Conservation (phyloP, 2,797 vertebrate species). For the Hipposideros larvatus region DNA sequence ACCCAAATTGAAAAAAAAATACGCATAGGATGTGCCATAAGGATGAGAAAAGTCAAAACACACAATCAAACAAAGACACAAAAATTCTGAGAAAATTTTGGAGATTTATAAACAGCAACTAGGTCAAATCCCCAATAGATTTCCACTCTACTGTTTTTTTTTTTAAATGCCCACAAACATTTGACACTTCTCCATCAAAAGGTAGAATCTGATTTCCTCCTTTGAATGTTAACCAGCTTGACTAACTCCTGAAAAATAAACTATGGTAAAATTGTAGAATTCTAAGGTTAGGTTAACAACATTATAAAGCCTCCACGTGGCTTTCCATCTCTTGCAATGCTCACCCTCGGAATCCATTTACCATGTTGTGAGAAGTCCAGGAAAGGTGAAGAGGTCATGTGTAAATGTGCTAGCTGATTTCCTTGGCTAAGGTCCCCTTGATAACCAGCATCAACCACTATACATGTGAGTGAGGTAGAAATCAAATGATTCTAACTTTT, state of each 20-base stretch:
- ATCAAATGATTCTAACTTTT: neutral
- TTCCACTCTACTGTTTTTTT: neutral
- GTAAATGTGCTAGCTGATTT: neutral
- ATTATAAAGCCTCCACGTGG: no score
- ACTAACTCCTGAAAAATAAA: neutral
- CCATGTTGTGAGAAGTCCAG: neutral
- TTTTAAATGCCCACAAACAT: neutral
- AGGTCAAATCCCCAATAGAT: neutral
- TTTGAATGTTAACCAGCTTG: neutral
- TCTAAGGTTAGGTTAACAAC: neutral
- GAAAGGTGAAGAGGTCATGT: neutral
- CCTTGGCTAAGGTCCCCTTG: neutral
- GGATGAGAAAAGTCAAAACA: neutral
- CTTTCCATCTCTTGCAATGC: neutral
- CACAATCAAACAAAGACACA: neutral
- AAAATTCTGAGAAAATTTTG: neutral
- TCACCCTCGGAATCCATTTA: neutral
- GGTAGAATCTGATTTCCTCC: neutral
- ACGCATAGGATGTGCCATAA: neutral
- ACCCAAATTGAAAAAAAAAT: neutral
- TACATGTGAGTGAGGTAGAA: neutral
- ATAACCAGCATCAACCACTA: no score
- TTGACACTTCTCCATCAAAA: neutral
- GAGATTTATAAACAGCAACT: neutral
- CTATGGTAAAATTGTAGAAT: neutral